Conservation (phyloP, 2,888 invertebrate species). For the Sympetrum striolatum region DNA sequence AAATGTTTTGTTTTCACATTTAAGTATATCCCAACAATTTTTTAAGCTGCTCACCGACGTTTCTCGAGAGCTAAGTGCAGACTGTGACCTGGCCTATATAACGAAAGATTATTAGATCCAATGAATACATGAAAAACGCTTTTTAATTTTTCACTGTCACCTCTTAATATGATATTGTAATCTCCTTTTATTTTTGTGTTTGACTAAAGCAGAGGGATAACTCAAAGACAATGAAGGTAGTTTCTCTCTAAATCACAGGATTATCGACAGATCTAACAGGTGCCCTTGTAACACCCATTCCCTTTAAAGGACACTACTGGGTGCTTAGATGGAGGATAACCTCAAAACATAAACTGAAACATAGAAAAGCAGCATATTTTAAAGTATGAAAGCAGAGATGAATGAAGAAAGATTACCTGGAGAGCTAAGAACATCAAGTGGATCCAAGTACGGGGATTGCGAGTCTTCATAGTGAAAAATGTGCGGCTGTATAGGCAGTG, state of each 20-base stretch:
- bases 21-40: slow-evolving; percentile 94
- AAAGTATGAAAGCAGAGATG: not conserved
- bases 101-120: not conserved
- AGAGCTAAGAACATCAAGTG: slow-evolving; percentile 95
- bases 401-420: slow-evolving; percentile 63
- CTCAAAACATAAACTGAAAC: not conserved
- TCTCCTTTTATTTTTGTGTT: no score
- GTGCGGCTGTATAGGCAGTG: slow-evolving; percentile 87
- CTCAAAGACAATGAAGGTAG: no score
- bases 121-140: no score
- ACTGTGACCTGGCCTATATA: slow-evolving; percentile 71
- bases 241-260: no score
- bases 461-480: slow-evolving; percentile 78
- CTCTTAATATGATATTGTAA: no score
- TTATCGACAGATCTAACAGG: no score
- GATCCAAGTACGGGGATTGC: slow-evolving; percentile 89
- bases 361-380: not conserved
- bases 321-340: not conserved
- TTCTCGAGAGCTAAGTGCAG: slow-evolving; percentile 81
- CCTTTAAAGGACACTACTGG: not conserved
- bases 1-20: slow-evolving; percentile 88
- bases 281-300: no score
- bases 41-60: slow-evolving; percentile 83
- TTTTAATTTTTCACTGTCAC: no score
- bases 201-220: no score